Evolutionary conservation across 2,888 invertebrate genomes (phyloP), one percentile per base, ranked within the genome.

Genomic region (Elysia crispata): DNA sequence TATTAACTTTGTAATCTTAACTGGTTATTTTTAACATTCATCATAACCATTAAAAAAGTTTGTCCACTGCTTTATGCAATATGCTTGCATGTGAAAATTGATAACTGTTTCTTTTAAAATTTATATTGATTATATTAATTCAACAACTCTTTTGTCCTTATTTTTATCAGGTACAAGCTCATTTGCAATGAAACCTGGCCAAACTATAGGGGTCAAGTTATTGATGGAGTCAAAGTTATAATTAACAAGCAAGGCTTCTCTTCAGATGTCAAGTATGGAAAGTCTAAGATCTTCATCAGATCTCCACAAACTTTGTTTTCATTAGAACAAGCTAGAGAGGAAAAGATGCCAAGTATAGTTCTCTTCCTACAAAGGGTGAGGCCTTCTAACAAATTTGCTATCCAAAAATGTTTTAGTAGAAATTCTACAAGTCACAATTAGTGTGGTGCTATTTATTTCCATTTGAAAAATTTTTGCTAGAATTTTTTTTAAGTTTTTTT

Each of bases 111-210:
- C 41, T 41, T 41, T 11, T 41, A 41, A 41, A 6, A 41, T 41
- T 41, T 41, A 41, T 41, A 41, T 11, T 41, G 3, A 41, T 41
- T 41, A 6, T 41, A 41, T 6, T 41, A 41, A 41, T 11, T n/a
- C n/a, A n/a, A n/a, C n/a, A n/a, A 41, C 41, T 41, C 5, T 41
- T 41, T 41, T 41, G 41, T 41, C 5, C 11, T 6, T 41, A 41
- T 41, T 6, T 41, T 41, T 41, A 41, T 41, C 85, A 95, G 98
- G 82, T 99, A 99, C 94, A 99, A 99, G 94, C 97, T 98, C 96
- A 95, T 98, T 86, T 97, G 96, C 0, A 95, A 96, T 90, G 96
- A 95, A 92, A 99, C 98, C 1, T 99, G 99, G 99, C 99, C 99
- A 54, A 98, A 97, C 93, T 98, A 96, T 94, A 95, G 95, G 81